These are phyloP conservation scores for Machimus rusticus DNA, from an alignment of 2,888 invertebrate species.

Conservation along the genomic window DNA sequence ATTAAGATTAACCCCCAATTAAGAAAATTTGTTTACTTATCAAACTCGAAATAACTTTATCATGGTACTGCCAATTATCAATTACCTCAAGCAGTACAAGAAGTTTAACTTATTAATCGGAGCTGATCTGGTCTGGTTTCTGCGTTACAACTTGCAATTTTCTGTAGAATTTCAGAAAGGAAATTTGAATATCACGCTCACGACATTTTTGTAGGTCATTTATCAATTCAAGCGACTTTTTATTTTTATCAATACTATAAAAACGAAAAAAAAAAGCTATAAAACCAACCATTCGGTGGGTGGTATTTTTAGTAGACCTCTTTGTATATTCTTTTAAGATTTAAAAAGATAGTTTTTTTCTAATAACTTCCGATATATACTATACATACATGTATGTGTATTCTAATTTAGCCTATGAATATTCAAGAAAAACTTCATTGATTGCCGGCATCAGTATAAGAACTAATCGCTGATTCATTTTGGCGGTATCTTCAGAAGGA, in stretches of 20 bases:
- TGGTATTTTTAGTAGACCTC: no score
- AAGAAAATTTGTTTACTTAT: background rate
- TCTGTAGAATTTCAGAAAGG: background rate
- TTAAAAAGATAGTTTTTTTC: no score
- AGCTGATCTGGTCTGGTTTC: background rate
- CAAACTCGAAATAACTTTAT: background rate
- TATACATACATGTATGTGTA: no score
- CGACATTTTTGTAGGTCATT: background rate
- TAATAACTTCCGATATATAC: no score
- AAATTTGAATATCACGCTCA: background rate
- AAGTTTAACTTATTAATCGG: background rate
- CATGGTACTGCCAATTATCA: background rate
- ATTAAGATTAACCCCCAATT: background rate
- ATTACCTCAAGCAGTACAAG: background rate
- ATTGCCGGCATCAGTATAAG: background rate
- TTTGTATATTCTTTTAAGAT: no score
- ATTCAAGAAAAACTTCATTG: background rate
- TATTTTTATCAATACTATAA: no score
- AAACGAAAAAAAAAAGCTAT: no score
- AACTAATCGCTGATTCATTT: background rate
- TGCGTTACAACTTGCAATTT: background rate
- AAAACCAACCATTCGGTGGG: no score
- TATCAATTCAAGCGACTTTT: background rate
- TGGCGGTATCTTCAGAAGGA: background rate
- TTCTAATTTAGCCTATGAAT: no score